Evolutionary conservation across 2,888 invertebrate genomes (phyloP).

Genomic region (Drosophila affinis): DNA sequence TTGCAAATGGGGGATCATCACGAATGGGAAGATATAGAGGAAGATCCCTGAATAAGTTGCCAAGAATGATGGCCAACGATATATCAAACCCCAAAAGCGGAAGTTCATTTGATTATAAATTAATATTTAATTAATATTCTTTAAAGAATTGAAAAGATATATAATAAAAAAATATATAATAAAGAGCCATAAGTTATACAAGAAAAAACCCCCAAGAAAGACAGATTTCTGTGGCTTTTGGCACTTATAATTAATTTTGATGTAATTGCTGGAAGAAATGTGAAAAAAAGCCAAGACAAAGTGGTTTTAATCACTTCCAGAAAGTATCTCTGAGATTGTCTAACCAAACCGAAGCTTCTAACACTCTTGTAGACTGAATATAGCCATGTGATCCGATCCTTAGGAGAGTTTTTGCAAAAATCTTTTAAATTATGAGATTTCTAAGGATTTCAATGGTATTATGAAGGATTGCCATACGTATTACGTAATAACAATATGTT

Average conservation of each 20-base stretch:
- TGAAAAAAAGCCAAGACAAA: not conserved
- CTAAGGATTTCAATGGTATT: too few species aligned
- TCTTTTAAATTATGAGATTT: too few species aligned
- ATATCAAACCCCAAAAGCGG: constrained; percentile 2
- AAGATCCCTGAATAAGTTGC: not conserved
- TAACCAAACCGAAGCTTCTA: not conserved
- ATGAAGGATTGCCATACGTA: too few species aligned
- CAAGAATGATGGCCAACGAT: constrained; percentile 11
- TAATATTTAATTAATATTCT: too few species aligned
- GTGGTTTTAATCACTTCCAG: not conserved
- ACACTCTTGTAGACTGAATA: too few species aligned
- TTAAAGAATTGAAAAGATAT: too few species aligned
- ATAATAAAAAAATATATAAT: too few species aligned
- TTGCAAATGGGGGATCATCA: constrained; percentile 17
- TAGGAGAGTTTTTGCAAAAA: too few species aligned
- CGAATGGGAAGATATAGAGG: not conserved
- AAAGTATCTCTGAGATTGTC: not conserved
- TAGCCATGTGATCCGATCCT: too few species aligned
- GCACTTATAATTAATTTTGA: constrained; percentile 43
- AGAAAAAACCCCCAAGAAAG: too few species aligned
- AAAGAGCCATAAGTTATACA: not conserved
- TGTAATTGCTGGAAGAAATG: constrained; percentile 28
- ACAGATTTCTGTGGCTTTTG: constrained; percentile 41
- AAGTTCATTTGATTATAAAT: not conserved
- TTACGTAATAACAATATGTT: too few species aligned